Evolutionary conservation across 2,797 vertebrate species (phyloP).

Genomic region (Sebastes alutus): DNA sequence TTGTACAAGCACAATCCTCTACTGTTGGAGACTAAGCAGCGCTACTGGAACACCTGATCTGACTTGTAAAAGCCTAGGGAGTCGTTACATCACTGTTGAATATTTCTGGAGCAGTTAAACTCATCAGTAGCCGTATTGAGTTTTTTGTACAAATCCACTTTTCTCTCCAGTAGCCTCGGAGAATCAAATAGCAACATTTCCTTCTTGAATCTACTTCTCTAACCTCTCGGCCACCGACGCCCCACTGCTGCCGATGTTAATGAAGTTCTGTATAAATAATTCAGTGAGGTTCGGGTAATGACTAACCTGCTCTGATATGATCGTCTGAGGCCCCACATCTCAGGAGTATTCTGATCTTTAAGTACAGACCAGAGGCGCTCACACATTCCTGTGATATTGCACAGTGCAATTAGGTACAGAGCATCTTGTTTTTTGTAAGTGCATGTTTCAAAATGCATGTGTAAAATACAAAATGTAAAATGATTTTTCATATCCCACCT

Average conservation of each 20-base stretch:
- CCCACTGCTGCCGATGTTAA: constrained; percentile 11
- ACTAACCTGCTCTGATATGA: constrained; percentile 85
- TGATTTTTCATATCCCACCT: constrained; percentile 77
- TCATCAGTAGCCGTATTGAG: neutral
- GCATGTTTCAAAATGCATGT: neutral
- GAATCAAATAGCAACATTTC: constrained; percentile 1
- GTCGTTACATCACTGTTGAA: neutral
- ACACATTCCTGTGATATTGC: constrained; percentile 82
- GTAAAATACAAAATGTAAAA: constrained; percentile 8
- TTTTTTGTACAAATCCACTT: neutral
- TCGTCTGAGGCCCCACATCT: constrained; percentile 80
- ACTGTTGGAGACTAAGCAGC: neutral
- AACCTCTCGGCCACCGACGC: constrained; percentile 4
- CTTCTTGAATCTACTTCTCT: neutral
- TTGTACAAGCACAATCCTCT: neutral
- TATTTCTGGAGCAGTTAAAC: neutral
- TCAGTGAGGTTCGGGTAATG: constrained; percentile 16
- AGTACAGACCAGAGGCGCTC: constrained; percentile 85
- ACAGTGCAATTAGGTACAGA: constrained; percentile 7
- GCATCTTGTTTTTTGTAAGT: neutral
- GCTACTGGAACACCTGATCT: neutral
- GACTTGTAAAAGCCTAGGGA: neutral
- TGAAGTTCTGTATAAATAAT: constrained; percentile 35
- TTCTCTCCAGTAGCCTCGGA: neutral
- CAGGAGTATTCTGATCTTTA: constrained; percentile 91